These are phyloP conservation scores for Mongoloraphidia duomilia DNA, from an alignment of 2,888 invertebrate genomes.

Conservation along the genomic window DNA sequence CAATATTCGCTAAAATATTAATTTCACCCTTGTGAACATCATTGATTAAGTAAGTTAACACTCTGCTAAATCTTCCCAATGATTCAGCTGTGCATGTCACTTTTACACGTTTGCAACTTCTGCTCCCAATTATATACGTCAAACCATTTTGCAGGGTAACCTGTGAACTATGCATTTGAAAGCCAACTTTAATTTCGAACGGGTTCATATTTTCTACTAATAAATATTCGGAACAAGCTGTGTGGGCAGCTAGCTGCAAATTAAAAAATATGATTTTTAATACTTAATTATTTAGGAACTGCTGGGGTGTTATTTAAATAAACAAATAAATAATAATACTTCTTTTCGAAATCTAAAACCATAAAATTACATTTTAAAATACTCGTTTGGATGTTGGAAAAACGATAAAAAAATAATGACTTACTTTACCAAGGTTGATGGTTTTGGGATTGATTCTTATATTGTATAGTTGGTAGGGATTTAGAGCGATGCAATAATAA, in stretches of 20 bases:
- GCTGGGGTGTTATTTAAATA: too few relatives aligned
- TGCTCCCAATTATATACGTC: background rate
- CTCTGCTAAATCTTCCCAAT: background rate
- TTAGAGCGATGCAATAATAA: constrained; percentile 22
- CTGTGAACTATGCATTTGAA: background rate
- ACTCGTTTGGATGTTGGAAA: too few relatives aligned
- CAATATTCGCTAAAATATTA: background rate
- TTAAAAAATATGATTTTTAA: too few relatives aligned
- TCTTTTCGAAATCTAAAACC: too few relatives aligned
- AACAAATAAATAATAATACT: too few relatives aligned
- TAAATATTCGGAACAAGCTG: background rate
- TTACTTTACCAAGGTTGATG: constrained; percentile 20
- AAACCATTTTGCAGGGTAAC: background rate
- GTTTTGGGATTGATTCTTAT: constrained; percentile 25
- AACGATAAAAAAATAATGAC: background rate
- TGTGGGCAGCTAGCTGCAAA: too few relatives aligned
- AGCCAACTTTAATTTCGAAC: constrained; percentile 16
- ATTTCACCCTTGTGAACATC: background rate
- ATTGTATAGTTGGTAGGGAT: constrained; percentile 28
- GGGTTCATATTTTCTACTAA: background rate
- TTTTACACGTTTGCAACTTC: background rate
- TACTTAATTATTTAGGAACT: too few relatives aligned
- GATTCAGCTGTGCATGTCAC: background rate
- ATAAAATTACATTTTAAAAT: too few relatives aligned
- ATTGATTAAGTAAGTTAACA: background rate